Base-by-base conservation (phyloP, 1,140 invertebrate species). In the Vanessa tameamea region DNA sequence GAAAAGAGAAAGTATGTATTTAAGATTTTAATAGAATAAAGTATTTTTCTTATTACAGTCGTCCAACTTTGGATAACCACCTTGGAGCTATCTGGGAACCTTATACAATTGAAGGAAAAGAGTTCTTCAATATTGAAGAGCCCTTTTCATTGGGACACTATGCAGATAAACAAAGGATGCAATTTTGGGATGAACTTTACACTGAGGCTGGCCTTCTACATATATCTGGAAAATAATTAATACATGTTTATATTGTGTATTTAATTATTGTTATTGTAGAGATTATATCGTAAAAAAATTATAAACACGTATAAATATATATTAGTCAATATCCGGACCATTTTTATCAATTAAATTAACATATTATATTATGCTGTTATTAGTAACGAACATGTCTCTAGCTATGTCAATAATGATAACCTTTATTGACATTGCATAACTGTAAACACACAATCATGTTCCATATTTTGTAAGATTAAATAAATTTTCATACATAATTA, bases 171-270 rank as follows among this genome's bases (percentile, higher is more conserved):
- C 63, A 79, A 15, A 79, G 84, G 64, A 78, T 85, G 1, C 80
- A 85, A 15, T 88, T 90, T 47, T 90, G 87, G 86, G 79, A 89
- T 59, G 73, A 82, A 64, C 43, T 90, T 31, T 89, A 86, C 23
- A 72, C 75, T 14, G 87, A 88, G 72, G 84, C 82, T 13, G 82
- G 82, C 2, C 57, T 61, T 37, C 23, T 31, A 8, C 57, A 61
- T 37, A 37, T 61, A 61, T 61, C 57, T 37, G 5, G 7, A 31
- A n/a, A 61, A n/a, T 31, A 26, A 31, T 59, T 3, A 43, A 61
- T 20, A 61, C 23, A 26, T 55, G 0, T 48, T 9, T 11, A 9
- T 12, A 48, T 13, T 48, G 6, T 15, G 1, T 9, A 48, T 48
- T 48, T 48, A 37, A 37, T 5, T 37, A 37, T 3, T 37, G 7